Evolutionary conservation across 2,888 invertebrate genomes (phyloP).

Genomic region (Lycia hirtaria): DNA sequence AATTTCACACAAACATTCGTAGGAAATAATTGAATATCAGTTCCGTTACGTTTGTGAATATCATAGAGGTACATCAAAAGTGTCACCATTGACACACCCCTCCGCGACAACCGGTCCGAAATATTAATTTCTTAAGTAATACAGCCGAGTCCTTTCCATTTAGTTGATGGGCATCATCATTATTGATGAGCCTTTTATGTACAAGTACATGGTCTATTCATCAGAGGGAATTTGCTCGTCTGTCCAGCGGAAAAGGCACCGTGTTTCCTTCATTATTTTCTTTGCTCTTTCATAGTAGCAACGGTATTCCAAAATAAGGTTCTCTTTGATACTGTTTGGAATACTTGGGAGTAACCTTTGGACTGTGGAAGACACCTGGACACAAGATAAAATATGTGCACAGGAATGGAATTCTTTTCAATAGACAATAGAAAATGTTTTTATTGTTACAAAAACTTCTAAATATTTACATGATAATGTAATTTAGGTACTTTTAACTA

Average conservation of each 20-base stretch:
- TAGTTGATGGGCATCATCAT: conserved; percentile 65
- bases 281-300: conserved; percentile 29
- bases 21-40: neutral
- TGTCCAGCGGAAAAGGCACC: conserved; percentile 46
- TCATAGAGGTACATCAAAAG: conserved; percentile 38
- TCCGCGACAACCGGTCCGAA: conserved; percentile 51
- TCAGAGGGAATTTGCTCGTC: conserved; percentile 52
- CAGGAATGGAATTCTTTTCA: too few relatives aligned
- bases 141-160: conserved; percentile 60
- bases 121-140: conserved; percentile 76
- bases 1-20: too few relatives aligned
- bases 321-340: conserved; percentile 30
- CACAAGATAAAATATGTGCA: too few relatives aligned
- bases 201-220: conserved; percentile 52
- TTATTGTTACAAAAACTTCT: too few relatives aligned
- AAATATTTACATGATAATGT: too few relatives aligned
- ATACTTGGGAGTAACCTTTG: too few relatives aligned
- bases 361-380: too few relatives aligned
- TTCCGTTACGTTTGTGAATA: conserved; percentile 31
- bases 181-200: conserved; percentile 65
- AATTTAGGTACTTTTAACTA: too few relatives aligned
- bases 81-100: conserved; percentile 46
- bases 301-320: conserved; percentile 35
- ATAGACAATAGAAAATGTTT: too few relatives aligned
- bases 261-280: conserved; percentile 46